Evolutionary conservation across 1,140 invertebrate species (phyloP).

Genomic region (Lepidurus apus): DNA sequence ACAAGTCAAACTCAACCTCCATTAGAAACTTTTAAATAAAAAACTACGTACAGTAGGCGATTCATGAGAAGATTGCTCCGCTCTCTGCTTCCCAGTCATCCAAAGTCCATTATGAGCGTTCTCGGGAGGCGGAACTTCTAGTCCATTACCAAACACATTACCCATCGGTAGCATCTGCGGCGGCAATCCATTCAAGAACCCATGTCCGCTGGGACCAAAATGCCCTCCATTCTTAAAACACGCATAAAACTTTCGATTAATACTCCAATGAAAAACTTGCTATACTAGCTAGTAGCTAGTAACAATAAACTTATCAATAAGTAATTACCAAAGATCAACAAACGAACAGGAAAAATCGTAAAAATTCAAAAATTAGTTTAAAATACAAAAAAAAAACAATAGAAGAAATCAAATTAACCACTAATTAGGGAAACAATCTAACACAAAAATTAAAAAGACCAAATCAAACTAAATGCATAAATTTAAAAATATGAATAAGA

Average conservation of each 20-base stretch:
- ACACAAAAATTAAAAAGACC: neutral
- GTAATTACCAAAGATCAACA: too few relatives aligned
- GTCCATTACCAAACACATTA: neutral
- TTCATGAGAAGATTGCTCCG: neutral
- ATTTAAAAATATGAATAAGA: too few relatives aligned
- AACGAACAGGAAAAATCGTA: too few relatives aligned
- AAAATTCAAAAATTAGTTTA: too few relatives aligned
- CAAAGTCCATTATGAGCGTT: neutral
- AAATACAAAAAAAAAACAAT: neutral
- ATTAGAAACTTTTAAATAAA: neutral
- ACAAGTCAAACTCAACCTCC: neutral
- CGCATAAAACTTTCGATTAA: neutral
- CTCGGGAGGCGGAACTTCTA: constrained; percentile 3
- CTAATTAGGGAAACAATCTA: neutral
- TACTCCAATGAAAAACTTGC: neutral
- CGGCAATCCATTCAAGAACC: neutral
- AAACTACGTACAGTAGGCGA: neutral
- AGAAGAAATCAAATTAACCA: neutral
- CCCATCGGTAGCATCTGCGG: neutral
- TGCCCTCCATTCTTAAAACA: neutral
- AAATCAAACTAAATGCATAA: too few relatives aligned
- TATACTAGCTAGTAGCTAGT: too few relatives aligned
- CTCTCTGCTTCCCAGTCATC: neutral
- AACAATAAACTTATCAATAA: too few relatives aligned
- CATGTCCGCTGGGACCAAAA: neutral